These are phyloP conservation scores for Smittia sp. DNA, from an alignment of 2,888 invertebrate species.

Conservation along the genomic window DNA sequence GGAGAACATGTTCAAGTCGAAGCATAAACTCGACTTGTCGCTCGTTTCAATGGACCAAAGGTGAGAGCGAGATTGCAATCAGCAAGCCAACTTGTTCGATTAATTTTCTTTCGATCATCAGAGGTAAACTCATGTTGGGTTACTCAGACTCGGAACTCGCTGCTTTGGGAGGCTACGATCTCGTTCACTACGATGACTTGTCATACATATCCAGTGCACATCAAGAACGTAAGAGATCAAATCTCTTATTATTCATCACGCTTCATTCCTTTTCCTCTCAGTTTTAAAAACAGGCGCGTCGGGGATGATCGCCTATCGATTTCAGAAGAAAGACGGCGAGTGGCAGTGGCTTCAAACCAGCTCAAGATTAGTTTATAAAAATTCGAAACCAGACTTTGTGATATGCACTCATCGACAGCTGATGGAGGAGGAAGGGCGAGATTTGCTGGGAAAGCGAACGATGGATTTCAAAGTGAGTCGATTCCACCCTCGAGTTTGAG, in stretches of 20 bases:
- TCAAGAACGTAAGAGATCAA: conserved; percentile 83
- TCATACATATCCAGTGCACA: conserved; percentile 98
- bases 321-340: conserved; percentile 88
- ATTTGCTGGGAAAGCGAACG: conserved; percentile 93
- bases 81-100: conserved; percentile 24
- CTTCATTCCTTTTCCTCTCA: conserved; percentile 54
- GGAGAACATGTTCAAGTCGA: conserved; percentile 99
- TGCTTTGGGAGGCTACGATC: conserved; percentile 93
- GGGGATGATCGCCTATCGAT: conserved; percentile 97
- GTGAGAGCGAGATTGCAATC: conserved; percentile 52
- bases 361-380: conserved; percentile 96
- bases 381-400: conserved; percentile 98
- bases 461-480: conserved; percentile 93
- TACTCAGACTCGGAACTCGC: conserved; percentile 89
- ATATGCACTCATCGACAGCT: conserved; percentile 97
- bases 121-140: conserved; percentile 92
- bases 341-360: conserved; percentile 99
- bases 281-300: conserved; percentile 98
- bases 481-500: neutral
- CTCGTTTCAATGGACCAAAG: conserved; percentile 97
- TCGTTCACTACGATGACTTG: conserved; percentile 96
- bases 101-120: conserved; percentile 51
- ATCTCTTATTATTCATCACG: neutral
- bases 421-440: conserved; percentile 99
- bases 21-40: conserved; percentile 95